Conservation (phyloP, 2,888 invertebrate species). For the Melieria picta region DNA sequence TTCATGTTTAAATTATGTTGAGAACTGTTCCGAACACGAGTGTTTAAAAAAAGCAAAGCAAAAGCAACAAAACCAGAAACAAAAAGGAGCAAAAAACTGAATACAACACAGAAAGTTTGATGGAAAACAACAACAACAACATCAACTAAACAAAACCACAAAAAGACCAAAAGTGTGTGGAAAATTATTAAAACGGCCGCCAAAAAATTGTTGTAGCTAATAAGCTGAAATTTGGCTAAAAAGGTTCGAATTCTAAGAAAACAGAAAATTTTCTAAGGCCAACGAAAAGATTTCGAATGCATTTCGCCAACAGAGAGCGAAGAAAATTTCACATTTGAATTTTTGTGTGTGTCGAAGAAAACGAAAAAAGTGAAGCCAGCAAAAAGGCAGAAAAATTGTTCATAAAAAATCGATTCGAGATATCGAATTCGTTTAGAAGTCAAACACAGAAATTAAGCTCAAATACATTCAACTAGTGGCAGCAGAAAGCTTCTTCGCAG, state of each 20-base stretch:
- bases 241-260: constrained; percentile 32
- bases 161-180: constrained; percentile 24
- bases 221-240: constrained; percentile 27
- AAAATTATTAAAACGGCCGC: constrained; percentile 27
- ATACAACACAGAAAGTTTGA: background rate
- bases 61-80: constrained; percentile 30
- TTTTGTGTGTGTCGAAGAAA: no score
- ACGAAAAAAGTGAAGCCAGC: no score
- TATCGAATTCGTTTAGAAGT: no score
- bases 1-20: constrained; percentile 54
- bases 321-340: no score
- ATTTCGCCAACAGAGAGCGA: constrained; percentile 9
- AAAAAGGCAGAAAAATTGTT: no score
- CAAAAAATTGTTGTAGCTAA: constrained; percentile 41
- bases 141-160: constrained; percentile 4
- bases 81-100: constrained; percentile 6
- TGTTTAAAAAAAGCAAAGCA: constrained; percentile 37
- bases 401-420: no score
- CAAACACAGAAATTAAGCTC: no score
- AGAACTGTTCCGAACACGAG: constrained; percentile 48
- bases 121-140: constrained; percentile 25
- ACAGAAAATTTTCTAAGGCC: constrained; percentile 31
- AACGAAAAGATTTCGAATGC: constrained; percentile 31
- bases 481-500: constrained; percentile 2
- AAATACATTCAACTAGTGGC: no score